Percentiles rank a stretch among this genome's conserved stretches.
phyloP scores from a whole-genome alignment of 1,140 invertebrate species.

The Drosophila funebris region DNA sequence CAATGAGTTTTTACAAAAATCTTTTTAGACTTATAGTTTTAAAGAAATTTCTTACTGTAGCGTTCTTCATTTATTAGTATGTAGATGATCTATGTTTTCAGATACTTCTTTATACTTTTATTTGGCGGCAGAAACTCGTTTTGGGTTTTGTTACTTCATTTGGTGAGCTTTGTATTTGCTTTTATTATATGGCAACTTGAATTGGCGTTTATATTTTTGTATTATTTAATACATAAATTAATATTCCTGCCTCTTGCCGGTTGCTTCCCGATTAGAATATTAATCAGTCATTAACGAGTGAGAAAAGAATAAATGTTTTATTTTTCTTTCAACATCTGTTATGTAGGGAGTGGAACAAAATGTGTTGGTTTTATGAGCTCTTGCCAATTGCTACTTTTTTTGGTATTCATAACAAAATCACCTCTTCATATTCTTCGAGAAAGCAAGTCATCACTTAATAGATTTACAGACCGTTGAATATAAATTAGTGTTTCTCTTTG shows the following conservation, averaged over 20 bases:
- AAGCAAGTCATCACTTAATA: no score
- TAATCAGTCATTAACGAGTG: conserved; percentile 20
- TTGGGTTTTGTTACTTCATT: conserved; percentile 34
- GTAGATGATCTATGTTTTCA: conserved; percentile 13
- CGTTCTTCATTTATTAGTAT: conserved; percentile 23
- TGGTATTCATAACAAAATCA: no score
- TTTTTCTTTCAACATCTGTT: conserved; percentile 2
- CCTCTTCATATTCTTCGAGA: no score
- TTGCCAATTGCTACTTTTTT: no score
- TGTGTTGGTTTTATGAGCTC: no score
- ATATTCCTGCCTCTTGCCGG: conserved; percentile 1
- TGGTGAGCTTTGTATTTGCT: conserved; percentile 30
- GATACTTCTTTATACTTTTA: conserved; percentile 16
- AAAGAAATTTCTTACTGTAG: conserved; percentile 7
- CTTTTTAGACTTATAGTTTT: no score
- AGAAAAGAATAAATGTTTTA: conserved; percentile 6
- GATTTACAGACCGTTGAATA: no score
- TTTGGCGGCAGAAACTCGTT: conserved; percentile 52
- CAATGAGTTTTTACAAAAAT: conserved; percentile 13
- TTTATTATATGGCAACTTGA: conserved; percentile 40
- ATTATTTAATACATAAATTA: not conserved
- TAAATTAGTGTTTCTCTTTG: no score
- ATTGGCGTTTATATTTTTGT: conserved; percentile 42
- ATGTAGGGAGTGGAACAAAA: not conserved
- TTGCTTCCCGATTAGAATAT: conserved; percentile 41